Conservation (phyloP, 2,797 vertebrate genomes). For the Eptatretus atami region DNA sequence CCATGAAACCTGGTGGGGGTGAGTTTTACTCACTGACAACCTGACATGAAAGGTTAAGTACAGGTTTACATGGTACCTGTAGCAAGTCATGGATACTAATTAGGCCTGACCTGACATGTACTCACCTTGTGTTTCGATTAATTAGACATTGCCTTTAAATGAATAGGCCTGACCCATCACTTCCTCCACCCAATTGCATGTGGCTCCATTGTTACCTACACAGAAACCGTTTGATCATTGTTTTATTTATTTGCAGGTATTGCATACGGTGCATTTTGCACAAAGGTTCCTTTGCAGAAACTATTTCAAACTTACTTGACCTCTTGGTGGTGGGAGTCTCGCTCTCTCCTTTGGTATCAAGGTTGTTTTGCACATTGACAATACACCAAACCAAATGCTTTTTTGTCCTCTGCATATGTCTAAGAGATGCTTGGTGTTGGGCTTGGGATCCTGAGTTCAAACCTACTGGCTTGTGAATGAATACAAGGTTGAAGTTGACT, state of each 20-base stretch:
- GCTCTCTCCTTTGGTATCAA: conserved; percentile 79
- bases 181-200: background rate
- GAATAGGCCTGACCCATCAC: background rate
- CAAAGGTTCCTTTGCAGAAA: conserved; percentile 93
- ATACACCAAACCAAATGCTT: too few relatives aligned
- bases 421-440: too few relatives aligned
- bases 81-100: too few relatives aligned
- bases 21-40: too few relatives aligned
- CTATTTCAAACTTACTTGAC: conserved; percentile 93
- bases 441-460: too few relatives aligned
- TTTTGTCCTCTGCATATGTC: too few relatives aligned
- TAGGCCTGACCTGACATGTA: background rate
- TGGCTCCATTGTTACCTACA: conserved; percentile 1
- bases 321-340: conserved; percentile 89
- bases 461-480: too few relatives aligned
- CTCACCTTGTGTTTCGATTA: background rate
- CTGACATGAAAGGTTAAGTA: too few relatives aligned
- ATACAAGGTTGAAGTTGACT: too few relatives aligned
- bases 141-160: background rate
- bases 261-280: conserved; percentile 94
- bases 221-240: background rate
- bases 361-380: conserved; percentile 20
- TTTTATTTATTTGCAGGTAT: conserved; percentile 30
- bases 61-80: too few relatives aligned
- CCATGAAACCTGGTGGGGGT: too few relatives aligned